A percentile compares a stretch with the other conserved stretches of the same genome.
These are phyloP conservation scores for Hyaena hyaena DNA, from an alignment of 2,113 vertebrate species.

Conservation along the genomic window DNA sequence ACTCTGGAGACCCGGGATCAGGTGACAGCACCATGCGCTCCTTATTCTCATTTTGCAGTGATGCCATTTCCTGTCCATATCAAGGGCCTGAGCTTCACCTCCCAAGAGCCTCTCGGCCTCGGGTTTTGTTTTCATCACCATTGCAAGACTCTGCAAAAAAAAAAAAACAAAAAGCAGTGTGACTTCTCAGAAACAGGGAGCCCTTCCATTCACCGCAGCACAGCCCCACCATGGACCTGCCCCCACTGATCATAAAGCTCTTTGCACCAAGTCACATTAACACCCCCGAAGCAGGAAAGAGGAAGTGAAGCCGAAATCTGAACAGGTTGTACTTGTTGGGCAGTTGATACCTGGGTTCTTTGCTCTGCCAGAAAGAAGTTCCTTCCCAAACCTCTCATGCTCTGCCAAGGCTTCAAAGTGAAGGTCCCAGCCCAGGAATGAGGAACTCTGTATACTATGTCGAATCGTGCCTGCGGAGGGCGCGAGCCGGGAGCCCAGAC, in stretches of 20 bases:
- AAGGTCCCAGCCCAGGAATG: neutral
- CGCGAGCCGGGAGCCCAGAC: neutral
- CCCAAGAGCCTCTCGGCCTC: conserved; percentile 35
- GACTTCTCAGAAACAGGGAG: conserved; percentile 40
- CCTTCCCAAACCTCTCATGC: conserved; percentile 4
- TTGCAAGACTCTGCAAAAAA: neutral
- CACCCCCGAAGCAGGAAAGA: neutral
- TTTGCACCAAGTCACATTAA: neutral
- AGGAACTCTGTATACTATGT: rapidly evolving
- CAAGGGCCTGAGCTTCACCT: neutral
- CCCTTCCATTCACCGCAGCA: neutral
- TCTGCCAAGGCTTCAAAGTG: conserved; percentile 61
- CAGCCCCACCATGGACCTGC: neutral
- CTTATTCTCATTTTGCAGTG: neutral
- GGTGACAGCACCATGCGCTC: neutral
- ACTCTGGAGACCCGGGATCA: neutral
- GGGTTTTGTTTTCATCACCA: neutral
- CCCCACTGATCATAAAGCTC: neutral
- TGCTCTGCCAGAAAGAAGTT: conserved; percentile 44
- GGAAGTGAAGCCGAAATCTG: neutral
- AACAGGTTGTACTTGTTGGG: neutral
- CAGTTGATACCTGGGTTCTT: neutral
- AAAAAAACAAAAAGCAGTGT: neutral
- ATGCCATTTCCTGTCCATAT: conserved; percentile 32
- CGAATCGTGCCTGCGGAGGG: neutral